Base-by-base conservation (phyloP, 1,140 invertebrate genomes). In the Aphaenogaster floridana region DNA sequence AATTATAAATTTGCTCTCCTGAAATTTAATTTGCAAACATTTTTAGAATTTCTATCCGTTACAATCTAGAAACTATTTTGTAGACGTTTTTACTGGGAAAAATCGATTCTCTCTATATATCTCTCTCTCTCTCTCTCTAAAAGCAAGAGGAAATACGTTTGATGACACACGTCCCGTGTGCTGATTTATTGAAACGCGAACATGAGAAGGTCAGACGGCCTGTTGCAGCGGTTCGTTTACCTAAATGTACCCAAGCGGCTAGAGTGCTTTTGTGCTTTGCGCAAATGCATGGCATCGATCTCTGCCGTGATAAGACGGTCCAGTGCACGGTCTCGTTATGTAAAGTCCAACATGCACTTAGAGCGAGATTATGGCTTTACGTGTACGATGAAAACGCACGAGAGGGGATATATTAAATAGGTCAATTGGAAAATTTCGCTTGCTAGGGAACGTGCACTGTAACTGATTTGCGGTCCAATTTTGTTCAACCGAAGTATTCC, bases 261-360 rank as follows among this genome's bases (percentile, higher is more conserved):
- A 3, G 13, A 68, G 45, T 39, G n/a, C 45, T 28, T 80, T 45
- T 28, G 45, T 39, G 3, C n/a, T 21, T 52, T 45, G 28, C 45
- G 8, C n/a, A 79, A 50, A 79, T 79, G 34, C 61, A 66, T n/a
- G 42, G 8, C 15, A 81, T 81, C 66, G 78, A 80, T 69, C 28
- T 57, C 1, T 8, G 11, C 9, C 6, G 3, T 28, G 39, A 72
- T 57, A 45, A 13, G 36, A 71, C 21, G 21, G 13, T 71, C 21
- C 13, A 71, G 8, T 17, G 34, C 64, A 48, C 21, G 39, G 13
- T 68, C 36, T 57, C 11, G 77, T 79, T 72, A 71, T 57, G 11
- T 81, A 81, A 81, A 81, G 2, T 45, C 17, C 36, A 57, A 8
- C 39, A 36, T 59, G 39, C 39, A 45, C 52, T 81, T 81, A 81